Conservation (phyloP, 2,113 vertebrate species). For the Thamnaconus septentrionalis region DNA sequence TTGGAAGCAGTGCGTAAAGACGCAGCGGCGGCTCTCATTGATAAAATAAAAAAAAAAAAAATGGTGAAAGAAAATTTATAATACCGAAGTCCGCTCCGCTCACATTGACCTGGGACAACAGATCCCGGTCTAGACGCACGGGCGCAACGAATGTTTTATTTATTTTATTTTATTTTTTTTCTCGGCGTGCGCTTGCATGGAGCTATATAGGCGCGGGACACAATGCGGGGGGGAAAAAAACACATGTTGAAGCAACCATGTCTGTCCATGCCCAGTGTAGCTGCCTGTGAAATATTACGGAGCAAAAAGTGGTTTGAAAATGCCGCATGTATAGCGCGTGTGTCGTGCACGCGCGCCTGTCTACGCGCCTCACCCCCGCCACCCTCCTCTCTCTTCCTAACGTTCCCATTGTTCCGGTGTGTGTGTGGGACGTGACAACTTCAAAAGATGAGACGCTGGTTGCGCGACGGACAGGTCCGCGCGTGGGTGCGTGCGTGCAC, state of each 20-base stretch:
- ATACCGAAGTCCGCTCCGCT: not conserved
- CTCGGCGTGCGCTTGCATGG: too few relatives aligned
- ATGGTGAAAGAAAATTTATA: too few relatives aligned
- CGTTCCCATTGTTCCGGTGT: constrained; percentile 43
- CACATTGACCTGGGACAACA: too few relatives aligned
- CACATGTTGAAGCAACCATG: too few relatives aligned
- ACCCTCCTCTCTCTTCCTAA: not conserved
- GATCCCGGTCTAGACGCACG: too few relatives aligned
- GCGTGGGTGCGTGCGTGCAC: constrained; percentile 4
- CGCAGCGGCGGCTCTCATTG: constrained; percentile 56
- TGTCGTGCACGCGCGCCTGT: constrained; percentile 8
- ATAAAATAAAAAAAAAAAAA: constrained; percentile 32
- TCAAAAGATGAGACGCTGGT: constrained; percentile 12
- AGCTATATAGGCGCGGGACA: not conserved
- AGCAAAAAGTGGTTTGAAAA: not conserved
- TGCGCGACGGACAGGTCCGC: constrained; percentile 7
- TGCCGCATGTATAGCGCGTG: constrained; percentile 4
- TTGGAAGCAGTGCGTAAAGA: constrained; percentile 55
- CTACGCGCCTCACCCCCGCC: not conserved
- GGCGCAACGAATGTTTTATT: too few relatives aligned
- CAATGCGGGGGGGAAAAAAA: not conserved
- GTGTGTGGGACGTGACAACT: constrained; percentile 19
- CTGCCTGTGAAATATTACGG: not conserved
- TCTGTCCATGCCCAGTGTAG: too few relatives aligned
- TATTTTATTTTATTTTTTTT: too few relatives aligned